phyloP scores from a whole-genome alignment of 2,888 invertebrate species.

The Drosophila paranaensis region DNA sequence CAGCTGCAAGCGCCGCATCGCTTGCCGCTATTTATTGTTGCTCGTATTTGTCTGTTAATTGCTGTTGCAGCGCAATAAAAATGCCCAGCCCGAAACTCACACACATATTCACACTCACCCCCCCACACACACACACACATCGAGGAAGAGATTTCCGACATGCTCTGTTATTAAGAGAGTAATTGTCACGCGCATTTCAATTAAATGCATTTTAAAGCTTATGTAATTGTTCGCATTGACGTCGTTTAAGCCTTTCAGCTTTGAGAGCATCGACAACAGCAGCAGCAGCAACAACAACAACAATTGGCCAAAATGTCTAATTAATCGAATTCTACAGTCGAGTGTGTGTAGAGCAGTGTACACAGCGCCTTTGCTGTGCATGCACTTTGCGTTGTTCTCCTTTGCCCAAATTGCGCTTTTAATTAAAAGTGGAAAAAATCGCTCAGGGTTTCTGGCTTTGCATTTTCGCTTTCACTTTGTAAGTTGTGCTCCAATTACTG shows the following conservation, averaged over 20 bases:
- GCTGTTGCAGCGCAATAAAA: slow-evolving; percentile 70
- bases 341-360: slow-evolving; percentile 49
- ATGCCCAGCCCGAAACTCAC: slow-evolving; percentile 20
- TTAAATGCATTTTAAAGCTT: slow-evolving; percentile 49
- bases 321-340: slow-evolving; percentile 67
- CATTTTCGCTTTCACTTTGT: slow-evolving; percentile 44
- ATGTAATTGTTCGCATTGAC: slow-evolving; percentile 36
- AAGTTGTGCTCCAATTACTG: slow-evolving; percentile 22
- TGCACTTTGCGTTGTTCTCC: slow-evolving; percentile 45
- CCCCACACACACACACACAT: background rate
- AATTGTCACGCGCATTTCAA: slow-evolving; percentile 50
- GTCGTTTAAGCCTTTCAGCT: slow-evolving; percentile 18
- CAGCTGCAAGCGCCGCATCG: slow-evolving; percentile 65
- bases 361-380: slow-evolving; percentile 31
- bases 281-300: slow-evolving; percentile 12
- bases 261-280: slow-evolving; percentile 8
- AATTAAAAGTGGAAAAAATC: slow-evolving; percentile 67
- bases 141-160: slow-evolving; percentile 15
- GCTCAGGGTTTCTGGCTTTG: slow-evolving; percentile 37
- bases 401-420: slow-evolving; percentile 62
- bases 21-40: slow-evolving; percentile 66
- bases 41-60: slow-evolving; percentile 74
- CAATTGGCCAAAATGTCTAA: slow-evolving; percentile 56
- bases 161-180: slow-evolving; percentile 60
- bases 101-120: background rate